Evolutionary conservation across 1,140 invertebrate genomes (phyloP), one percentile per base, ranked within the genome.

Genomic region (Eumaeus atala): DNA sequence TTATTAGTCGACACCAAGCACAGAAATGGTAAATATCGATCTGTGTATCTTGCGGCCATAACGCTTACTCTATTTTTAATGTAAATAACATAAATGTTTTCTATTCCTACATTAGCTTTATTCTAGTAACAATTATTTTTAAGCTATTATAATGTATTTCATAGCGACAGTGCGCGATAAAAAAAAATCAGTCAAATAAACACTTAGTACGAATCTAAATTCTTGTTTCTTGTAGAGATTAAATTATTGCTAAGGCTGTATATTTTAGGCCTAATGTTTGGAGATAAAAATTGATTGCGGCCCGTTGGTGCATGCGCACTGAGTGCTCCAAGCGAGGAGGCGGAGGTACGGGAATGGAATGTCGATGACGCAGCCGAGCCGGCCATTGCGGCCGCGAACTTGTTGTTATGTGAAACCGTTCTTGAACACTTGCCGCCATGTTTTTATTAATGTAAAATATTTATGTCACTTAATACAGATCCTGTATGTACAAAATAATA

Each of bases 11-110:
- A 84, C 64, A 58, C 65, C 55, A 76, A 67, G 57, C 74, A 65
- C 57, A 75, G 68, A 74, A 83, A 77, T 77, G 84, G 84, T 87
- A 87, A 86, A 72, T 84, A 87, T 87, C 66, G 81, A 87, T 87
- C 72, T 65, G 59, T 64, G 57, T 67, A 51, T 64, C 49, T 14
- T 44, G 72, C 71, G 60, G 80, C 83, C 80, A 83, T 84, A 76
- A 64, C 47, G 55, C 44, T 51, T 51, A 35, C n/a, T 34, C 7
- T 38, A 21, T 7, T 37, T 38, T 38, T 8, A 9, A 11, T 51
- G 4, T 16, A 21, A 44, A 10, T 44, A 16, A 16, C 12, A n/a
- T 11, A n/a, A 12, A 40, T 6, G 1, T 12, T 4, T 14, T 6
- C 10, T n/a, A 11, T 38, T 11, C 12, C 10, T 38, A 38, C 10